Conservation (phyloP, 2,888 invertebrate species). For the Pyralis farinalis region DNA sequence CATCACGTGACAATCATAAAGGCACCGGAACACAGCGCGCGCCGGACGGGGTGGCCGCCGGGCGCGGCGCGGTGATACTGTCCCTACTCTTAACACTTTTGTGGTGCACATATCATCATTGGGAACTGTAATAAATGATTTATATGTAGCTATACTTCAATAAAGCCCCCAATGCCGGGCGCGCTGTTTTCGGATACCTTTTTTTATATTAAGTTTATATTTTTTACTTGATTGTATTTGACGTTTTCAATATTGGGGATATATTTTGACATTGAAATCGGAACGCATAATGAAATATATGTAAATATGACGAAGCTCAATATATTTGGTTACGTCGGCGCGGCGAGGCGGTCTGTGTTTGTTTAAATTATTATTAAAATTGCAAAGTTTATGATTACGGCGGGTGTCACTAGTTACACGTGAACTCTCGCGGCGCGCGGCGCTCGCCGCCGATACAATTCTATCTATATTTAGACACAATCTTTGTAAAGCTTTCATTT, state of each 20-base stretch:
- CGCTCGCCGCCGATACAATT: too few relatives aligned
- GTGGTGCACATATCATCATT: too few relatives aligned
- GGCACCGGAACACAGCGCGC: too few relatives aligned
- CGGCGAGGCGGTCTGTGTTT: background rate
- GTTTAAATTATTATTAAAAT: constrained; percentile 5
- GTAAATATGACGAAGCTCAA: constrained; percentile 1
- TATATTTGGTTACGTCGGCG: background rate
- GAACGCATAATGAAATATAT: background rate
- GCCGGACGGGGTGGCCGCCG: too few relatives aligned
- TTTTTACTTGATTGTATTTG: background rate
- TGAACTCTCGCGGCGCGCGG: too few relatives aligned
- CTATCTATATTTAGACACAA: too few relatives aligned
- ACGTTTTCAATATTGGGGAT: background rate
- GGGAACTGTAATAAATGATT: too few relatives aligned
- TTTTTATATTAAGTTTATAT: too few relatives aligned
- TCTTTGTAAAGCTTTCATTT: too few relatives aligned
- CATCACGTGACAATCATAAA: too few relatives aligned
- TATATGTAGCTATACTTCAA: background rate
- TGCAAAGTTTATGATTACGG: background rate
- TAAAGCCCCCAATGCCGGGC: background rate
- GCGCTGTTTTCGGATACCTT: background rate
- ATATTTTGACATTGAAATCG: background rate
- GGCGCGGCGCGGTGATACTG: too few relatives aligned
- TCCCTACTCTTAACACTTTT: too few relatives aligned
- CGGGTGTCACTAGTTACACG: background rate